phyloP scores from a whole-genome alignment of 2,888 invertebrate species.

The Aelia acuminata region DNA sequence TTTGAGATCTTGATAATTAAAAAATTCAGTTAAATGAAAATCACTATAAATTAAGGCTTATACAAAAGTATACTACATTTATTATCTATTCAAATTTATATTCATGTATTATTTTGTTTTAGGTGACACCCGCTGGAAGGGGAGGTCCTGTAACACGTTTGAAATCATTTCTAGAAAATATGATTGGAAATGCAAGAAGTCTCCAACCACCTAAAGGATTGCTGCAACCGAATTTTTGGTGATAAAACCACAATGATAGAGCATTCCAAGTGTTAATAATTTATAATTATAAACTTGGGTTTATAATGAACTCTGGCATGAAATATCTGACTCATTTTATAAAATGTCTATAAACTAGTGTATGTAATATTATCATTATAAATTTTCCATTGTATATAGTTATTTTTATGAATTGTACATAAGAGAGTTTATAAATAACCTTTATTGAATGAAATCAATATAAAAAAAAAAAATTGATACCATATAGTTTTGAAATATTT shows the following conservation, averaged over 20 bases:
- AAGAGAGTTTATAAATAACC: not conserved
- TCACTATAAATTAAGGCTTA: too few relatives aligned
- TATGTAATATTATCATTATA: conserved; percentile 28
- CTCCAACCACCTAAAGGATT: conserved; percentile 80
- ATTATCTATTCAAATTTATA: not conserved
- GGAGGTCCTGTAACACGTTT: conserved; percentile 86
- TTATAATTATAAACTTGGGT: too few relatives aligned
- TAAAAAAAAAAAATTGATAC: not conserved
- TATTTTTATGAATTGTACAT: conserved; percentile 21
- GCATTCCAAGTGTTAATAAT: not conserved
- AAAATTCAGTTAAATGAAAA: too few relatives aligned
- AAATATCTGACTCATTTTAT: not conserved
- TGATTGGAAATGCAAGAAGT: conserved; percentile 73
- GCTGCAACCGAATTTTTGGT: conserved; percentile 77
- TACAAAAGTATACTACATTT: conserved; percentile 53
- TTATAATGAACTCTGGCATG: not conserved
- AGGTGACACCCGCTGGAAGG: conserved; percentile 73
- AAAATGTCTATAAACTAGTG: not conserved
- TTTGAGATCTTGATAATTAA: too few relatives aligned
- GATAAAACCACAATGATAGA: conserved; percentile 4
- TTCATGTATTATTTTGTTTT: conserved; percentile 45
- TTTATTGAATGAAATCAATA: conserved; percentile 18
- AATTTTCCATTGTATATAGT: conserved; percentile 31
- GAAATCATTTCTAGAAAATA: conserved; percentile 81
- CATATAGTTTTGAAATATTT: not conserved